Evolutionary conservation across 2,797 vertebrate genomes (phyloP), one percentile per base, ranked within the genome.

Genomic region (Pseudochromis fuscus): DNA sequence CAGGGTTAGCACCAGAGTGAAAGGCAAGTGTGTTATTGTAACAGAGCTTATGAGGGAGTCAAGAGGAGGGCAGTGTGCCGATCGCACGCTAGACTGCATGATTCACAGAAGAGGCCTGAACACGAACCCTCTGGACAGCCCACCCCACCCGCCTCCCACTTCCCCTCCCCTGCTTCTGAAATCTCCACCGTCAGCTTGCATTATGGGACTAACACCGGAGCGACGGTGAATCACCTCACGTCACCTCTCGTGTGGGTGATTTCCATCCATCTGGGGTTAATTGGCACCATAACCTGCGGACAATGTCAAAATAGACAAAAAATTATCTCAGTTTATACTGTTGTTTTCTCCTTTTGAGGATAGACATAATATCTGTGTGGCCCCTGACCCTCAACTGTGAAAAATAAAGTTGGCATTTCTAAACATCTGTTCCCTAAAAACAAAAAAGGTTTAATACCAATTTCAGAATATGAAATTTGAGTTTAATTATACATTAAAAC

Each of bases 1-100:
- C 16, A 67, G 79, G 84, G 81, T 83, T 70, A 74, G 77, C 82
- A 85, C 83, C 71, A 55, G 83, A 87, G 83, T 77, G 88, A 91
- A 85, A 91, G 80, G 85, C 81, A 88, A 91, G 92, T 87, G 84
- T 91, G 91, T 94, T 92, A 91, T 92, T 94, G 89, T 92, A 92
- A 88, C 80, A 87, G 84, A 93, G 91, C 91, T 93, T 89, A 92
- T 62, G 77, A 84, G 75, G 82, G 89, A 92, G 94, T 94, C 93
- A 94, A 75, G 82, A 87, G 74, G 83, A 91, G 93, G 93, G 89
- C 91, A 93, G 90, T 90, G 91, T 90, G 88, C 72, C 85, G 89
- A 88, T 92, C 85, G 88, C 92, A 93, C 90, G 89, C 90, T 88
- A 93, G 78, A 81, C 87, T 81, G 75, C 72, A 67, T 82, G 88